Conservation (phyloP, 2,797 vertebrate species). For the Salarias fasciatus region DNA sequence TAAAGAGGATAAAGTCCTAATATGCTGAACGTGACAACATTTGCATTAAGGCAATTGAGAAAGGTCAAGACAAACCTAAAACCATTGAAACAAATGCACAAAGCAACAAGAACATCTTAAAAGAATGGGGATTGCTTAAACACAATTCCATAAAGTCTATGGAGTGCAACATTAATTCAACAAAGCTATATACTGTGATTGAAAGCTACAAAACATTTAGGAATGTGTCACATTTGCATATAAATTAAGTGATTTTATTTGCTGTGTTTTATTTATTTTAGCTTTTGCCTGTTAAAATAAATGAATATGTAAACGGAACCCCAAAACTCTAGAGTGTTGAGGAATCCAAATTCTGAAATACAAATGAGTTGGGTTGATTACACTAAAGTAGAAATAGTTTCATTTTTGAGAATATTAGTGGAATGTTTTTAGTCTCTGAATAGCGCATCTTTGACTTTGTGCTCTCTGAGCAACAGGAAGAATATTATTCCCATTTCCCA, state of each 20-base stretch:
- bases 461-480: slow-evolving; percentile 7
- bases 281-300: slow-evolving; percentile 16
- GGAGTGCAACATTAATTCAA: slow-evolving; percentile 12
- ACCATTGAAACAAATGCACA: slow-evolving; percentile 10
- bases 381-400: background rate
- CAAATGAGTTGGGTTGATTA: slow-evolving; percentile 10
- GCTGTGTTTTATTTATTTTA: slow-evolving; percentile 8
- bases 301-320: background rate
- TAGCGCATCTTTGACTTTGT: slow-evolving; percentile 18
- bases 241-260: slow-evolving; percentile 23
- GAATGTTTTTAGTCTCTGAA: slow-evolving; percentile 24
- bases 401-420: slow-evolving; percentile 7
- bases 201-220: slow-evolving; percentile 6
- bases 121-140: background rate
- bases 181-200: slow-evolving; percentile 14
- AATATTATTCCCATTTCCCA: slow-evolving; percentile 7
- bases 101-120: slow-evolving; percentile 16
- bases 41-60: slow-evolving; percentile 29
- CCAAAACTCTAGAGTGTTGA: background rate
- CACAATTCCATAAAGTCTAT: slow-evolving; percentile 16
- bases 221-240: slow-evolving; percentile 30
- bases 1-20: background rate
- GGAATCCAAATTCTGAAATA: background rate
- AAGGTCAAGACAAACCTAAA: background rate
- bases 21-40: slow-evolving; percentile 2